A percentile compares a stretch with the other conserved stretches of the same genome.
Evolutionary conservation across 2,797 vertebrate genomes (phyloP).

Genomic region (Triplophysa bombifrons): DNA sequence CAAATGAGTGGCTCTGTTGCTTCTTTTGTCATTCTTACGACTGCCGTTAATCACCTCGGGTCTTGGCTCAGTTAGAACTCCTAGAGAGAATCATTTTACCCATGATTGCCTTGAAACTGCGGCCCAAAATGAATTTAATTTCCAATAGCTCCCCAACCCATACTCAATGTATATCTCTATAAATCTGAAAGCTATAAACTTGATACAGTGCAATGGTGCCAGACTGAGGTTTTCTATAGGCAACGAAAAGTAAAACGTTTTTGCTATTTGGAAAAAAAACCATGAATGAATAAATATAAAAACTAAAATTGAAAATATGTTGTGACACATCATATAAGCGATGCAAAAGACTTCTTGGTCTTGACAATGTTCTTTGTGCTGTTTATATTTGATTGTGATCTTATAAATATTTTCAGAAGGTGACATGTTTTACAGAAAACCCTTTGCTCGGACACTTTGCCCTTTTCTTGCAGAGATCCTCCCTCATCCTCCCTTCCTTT

Average conservation of each 20-base stretch:
- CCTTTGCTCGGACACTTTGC: no score
- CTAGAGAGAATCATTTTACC: constrained; percentile 50
- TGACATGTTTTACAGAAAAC: no score
- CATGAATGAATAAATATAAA: background rate
- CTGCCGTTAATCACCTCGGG: constrained; percentile 46
- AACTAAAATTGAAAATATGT: background rate
- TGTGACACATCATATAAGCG: no score
- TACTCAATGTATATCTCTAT: constrained; percentile 49
- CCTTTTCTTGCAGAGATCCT: background rate
- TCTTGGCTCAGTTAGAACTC: constrained; percentile 59
- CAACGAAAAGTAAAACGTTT: background rate
- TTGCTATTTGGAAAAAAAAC: background rate
- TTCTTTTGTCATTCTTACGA: constrained; percentile 42
- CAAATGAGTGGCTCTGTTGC: constrained; percentile 13
- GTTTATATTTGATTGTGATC: background rate
- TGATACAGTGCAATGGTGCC: background rate
- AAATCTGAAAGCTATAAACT: constrained; percentile 15
- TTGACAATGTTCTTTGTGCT: background rate
- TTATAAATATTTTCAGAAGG: no score
- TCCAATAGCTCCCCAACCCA: constrained; percentile 67
- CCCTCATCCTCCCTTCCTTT: background rate
- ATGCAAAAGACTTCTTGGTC: no score
- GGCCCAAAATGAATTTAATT: constrained; percentile 65
- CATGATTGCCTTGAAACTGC: constrained; percentile 56
- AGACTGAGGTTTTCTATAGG: background rate